These are phyloP conservation scores for Drosophila asahinai DNA, from an alignment of 1,140 invertebrate genomes.

Conservation along the genomic window DNA sequence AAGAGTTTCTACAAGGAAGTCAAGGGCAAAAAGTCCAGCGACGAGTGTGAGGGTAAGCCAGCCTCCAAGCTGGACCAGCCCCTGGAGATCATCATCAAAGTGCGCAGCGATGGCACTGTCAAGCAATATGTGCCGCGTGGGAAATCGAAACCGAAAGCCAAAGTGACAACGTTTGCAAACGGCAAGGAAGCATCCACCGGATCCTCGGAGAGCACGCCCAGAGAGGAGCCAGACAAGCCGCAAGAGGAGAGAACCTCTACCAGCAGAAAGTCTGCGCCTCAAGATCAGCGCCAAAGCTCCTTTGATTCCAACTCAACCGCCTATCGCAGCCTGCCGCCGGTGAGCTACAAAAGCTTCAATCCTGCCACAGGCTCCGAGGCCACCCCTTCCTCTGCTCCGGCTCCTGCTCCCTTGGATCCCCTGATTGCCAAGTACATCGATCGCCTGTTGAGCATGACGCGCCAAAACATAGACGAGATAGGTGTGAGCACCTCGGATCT, in stretches of 20 bases:
- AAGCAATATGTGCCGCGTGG: constrained; percentile 55
- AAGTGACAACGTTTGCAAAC: background rate
- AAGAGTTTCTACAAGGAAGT: constrained; percentile 59
- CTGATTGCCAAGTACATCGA: constrained; percentile 73
- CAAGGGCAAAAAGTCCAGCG: constrained; percentile 8
- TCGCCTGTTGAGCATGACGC: constrained; percentile 72
- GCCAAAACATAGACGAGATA: constrained; percentile 52
- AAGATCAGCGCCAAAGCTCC: constrained; percentile 58
- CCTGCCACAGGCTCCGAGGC: background rate
- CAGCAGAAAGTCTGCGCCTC: background rate
- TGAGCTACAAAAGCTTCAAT: constrained; percentile 49
- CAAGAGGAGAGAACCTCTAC: background rate
- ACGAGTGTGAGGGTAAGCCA: background rate
- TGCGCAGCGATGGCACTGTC: constrained; percentile 65
- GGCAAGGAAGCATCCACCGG: constrained; percentile 9
- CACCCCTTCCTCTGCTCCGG: background rate
- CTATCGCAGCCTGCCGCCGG: constrained; percentile 71
- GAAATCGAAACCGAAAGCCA: constrained; percentile 19
- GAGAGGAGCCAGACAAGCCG: background rate
- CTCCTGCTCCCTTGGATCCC: constrained; percentile 56
- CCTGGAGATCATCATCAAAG: constrained; percentile 76
- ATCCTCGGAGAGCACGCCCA: background rate
- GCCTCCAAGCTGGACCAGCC: constrained; percentile 42
- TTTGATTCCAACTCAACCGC: constrained; percentile 78
- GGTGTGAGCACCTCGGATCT: constrained; percentile 63